Evolutionary conservation across 2,797 vertebrate species (phyloP), one percentile per base, ranked within the genome.

Genomic region (Jordanella pulchra): DNA sequence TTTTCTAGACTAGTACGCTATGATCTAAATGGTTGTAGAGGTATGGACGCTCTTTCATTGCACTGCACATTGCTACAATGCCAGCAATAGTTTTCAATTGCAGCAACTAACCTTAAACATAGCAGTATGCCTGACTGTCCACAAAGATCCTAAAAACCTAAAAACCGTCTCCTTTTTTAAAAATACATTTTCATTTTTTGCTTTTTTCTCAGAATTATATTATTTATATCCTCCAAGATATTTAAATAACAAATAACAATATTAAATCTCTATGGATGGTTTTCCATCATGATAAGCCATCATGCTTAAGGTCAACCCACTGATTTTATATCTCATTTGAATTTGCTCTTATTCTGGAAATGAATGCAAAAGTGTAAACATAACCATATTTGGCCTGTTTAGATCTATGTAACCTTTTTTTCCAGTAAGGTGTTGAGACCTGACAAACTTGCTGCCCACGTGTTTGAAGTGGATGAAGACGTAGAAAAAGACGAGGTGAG

Each of bases 391-490:
- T 32, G 12, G 4, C 1, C 15, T 27, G 17, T 56, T 18, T 56
- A 18, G 72, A 0, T 50, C 9, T 28, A 39, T 2, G 44, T 65
- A 11, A 66, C 7, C 23, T 1, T 76, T 60, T 35, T 86, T 84
- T 69, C 35, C 93, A 99, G 98, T 89, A 98, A 98, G 91, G 93
- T 91, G 71, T 73, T 86, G 72, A 96, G 96, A 84, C 91, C 95
- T 1, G 97, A 99, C 76, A 98, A 98, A 74, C 96, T 99, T 75
- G 95, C 96, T 0, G 89, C 94, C 84, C 98, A 99, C 67, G 90
- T 99, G 66, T 99, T 99, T 85, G 98, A 99, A 94, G 97, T 99
- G 81, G 98, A 99, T 73, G 97, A 99, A 94, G 98, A 99, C 69
- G 96, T 95, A 66, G 98, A 99, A 85, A 99, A 98, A 92, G 97